phyloP scores from a whole-genome alignment of 2,888 invertebrate species.

The Rambutsinella grinnellia region DNA sequence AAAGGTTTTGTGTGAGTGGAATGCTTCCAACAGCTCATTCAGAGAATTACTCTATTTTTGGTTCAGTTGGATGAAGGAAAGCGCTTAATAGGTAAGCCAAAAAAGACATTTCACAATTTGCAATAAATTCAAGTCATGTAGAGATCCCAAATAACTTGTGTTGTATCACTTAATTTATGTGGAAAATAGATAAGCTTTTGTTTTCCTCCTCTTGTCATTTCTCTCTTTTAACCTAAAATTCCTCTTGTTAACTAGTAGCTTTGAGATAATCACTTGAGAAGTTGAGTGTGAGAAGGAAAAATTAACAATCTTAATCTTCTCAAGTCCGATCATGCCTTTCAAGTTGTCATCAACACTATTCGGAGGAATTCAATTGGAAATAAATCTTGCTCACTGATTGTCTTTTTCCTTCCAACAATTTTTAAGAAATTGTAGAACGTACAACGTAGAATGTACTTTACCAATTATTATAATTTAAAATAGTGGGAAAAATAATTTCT shows the following conservation, averaged over 20 bases:
- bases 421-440: too few relatives aligned
- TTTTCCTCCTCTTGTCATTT: conserved; percentile 5
- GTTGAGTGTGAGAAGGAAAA: too few relatives aligned
- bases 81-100: not conserved
- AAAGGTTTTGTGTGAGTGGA: not conserved
- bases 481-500: too few relatives aligned
- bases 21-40: not conserved
- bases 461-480: too few relatives aligned
- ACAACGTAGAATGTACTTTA: too few relatives aligned
- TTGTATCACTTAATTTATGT: too few relatives aligned
- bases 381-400: conserved; percentile 17
- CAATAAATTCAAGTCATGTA: not conserved
- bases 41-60: not conserved
- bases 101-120: not conserved
- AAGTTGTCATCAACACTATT: conserved; percentile 46
- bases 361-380: conserved; percentile 42
- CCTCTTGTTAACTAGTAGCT: conserved; percentile 6
- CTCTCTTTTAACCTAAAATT: conserved; percentile 1
- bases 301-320: too few relatives aligned
- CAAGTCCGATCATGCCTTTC: conserved; percentile 21
- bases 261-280: not conserved
- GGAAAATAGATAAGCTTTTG: not conserved
- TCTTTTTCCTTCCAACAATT: not conserved
- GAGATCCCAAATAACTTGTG: too few relatives aligned
- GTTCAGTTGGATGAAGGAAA: not conserved